These are phyloP conservation scores for Petrolisthes manimaculis DNA, from an alignment of 2,888 invertebrate species.

Conservation along the genomic window DNA sequence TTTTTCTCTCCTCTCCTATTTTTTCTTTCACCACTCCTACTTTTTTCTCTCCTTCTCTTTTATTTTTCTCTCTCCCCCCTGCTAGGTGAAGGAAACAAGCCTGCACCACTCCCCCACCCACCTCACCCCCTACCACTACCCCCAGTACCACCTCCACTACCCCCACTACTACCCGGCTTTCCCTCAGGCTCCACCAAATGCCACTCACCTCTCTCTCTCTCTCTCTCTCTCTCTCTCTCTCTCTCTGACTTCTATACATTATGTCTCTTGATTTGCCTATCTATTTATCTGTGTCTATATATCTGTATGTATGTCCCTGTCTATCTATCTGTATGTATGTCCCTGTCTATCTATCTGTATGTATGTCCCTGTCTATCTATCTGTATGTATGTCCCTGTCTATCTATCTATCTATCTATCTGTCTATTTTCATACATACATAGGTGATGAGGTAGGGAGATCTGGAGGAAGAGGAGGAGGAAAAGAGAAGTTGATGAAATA, in stretches of 20 bases:
- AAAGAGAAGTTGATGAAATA: too few relatives aligned
- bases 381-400: neutral
- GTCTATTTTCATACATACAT: conserved; percentile 17
- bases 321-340: neutral
- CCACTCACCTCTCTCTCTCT: neutral
- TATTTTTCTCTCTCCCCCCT: conserved; percentile 8
- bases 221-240: conserved; percentile 1
- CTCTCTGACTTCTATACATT: neutral
- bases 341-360: neutral
- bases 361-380: neutral
- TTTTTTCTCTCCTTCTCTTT: neutral
- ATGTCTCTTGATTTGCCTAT: neutral
- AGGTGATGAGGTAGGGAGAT: too few relatives aligned
- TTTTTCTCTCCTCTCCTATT: neutral
- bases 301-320: neutral
- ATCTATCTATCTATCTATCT: conserved; percentile 16
- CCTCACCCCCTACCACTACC: too few relatives aligned
- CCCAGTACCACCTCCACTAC: too few relatives aligned
- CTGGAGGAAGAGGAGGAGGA: too few relatives aligned
- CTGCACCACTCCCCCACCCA: too few relatives aligned
- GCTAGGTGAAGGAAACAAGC: too few relatives aligned
- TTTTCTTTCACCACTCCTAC: conserved; percentile 1
- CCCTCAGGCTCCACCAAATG: too few relatives aligned
- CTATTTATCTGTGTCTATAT: neutral
- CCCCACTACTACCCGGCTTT: too few relatives aligned